Conservation (phyloP, 2,113 vertebrate species). For the Podocnemis expansa region DNA sequence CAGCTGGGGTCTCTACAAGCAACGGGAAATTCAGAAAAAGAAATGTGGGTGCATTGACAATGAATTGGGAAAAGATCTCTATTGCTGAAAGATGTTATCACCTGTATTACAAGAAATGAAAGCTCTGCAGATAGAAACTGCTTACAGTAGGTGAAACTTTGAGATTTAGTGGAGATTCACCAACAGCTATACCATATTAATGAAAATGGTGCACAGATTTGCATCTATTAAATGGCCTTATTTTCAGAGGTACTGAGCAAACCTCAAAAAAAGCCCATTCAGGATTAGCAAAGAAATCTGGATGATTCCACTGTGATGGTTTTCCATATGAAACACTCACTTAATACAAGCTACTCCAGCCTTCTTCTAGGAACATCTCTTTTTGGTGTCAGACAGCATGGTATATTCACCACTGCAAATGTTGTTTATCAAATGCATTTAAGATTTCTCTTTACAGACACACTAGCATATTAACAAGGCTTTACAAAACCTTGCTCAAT, state of each 20-base stretch:
- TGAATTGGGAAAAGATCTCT: background rate
- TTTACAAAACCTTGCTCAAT: background rate
- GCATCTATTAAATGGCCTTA: background rate
- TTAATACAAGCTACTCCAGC: background rate
- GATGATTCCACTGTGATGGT: background rate
- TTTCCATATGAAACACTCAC: background rate
- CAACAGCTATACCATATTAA: background rate
- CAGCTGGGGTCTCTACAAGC: background rate
- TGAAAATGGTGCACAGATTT: background rate
- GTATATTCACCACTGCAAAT: background rate
- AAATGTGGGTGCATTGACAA: accelerated
- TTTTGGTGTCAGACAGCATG: background rate
- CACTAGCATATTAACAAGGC: background rate
- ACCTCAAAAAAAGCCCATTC: background rate
- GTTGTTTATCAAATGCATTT: background rate
- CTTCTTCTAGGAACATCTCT: background rate
- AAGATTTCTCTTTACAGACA: background rate
- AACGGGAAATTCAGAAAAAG: background rate
- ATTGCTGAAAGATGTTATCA: background rate
- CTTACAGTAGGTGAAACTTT: background rate
- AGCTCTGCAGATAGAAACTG: background rate
- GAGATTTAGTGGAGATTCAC: background rate
- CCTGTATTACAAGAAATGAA: background rate
- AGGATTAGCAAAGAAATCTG: background rate
- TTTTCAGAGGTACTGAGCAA: background rate